A percentile compares a stretch with the other conserved stretches of the same genome.
phyloP scores from a whole-genome alignment of 2,113 vertebrate genomes.

The Hydropotes inermis region DNA sequence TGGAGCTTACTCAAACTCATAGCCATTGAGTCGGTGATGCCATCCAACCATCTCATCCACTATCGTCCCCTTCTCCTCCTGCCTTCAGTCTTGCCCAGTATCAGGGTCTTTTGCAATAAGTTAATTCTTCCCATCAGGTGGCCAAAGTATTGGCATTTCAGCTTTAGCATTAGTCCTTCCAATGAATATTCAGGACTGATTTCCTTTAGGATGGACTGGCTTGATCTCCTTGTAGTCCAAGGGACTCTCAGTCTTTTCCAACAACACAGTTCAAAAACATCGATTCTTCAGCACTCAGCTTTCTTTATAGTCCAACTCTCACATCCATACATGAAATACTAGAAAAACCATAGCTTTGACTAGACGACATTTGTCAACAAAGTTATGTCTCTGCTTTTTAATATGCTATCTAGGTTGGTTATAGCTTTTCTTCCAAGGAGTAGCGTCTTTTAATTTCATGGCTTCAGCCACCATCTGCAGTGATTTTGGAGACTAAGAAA shows the following conservation, averaged over 20 bases:
- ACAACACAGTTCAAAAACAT: neutral
- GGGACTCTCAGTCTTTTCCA: neutral
- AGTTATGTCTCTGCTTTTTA: neutral
- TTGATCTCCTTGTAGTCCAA: neutral
- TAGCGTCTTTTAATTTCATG: neutral
- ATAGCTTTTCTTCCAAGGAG: neutral
- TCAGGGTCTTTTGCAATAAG: neutral
- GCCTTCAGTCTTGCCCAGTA: neutral
- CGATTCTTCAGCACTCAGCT: rapidly evolving
- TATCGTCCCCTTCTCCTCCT: neutral
- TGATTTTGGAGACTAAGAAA: neutral
- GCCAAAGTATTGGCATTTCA: neutral
- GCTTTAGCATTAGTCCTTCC: neutral
- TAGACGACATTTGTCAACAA: neutral
- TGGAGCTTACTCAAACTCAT: neutral
- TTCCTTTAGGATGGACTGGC: neutral
- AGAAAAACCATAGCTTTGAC: neutral
- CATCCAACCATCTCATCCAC: neutral
- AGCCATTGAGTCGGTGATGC: neutral
- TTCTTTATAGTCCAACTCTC: neutral
- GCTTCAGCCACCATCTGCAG: neutral
- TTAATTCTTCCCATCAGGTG: neutral
- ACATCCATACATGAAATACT: neutral
- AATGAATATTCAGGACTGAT: neutral
- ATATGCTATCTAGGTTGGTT: neutral